Evolutionary conservation across 1,140 invertebrate species (phyloP).

Genomic region (Tribolium castaneum): DNA sequence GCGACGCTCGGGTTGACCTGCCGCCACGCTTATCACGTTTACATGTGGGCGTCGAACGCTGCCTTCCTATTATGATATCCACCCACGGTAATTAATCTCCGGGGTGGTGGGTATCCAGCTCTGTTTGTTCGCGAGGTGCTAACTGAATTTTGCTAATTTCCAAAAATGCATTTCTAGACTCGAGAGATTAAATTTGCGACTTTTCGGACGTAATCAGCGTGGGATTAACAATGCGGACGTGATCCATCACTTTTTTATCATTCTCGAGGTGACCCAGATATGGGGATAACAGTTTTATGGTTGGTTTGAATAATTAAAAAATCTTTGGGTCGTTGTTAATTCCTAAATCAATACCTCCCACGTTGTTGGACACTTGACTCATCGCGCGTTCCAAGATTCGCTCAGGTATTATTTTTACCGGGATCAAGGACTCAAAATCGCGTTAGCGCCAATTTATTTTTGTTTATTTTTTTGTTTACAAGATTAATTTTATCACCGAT

Average conservation of each 20-base stretch:
- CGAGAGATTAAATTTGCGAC: no score
- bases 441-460: neutral
- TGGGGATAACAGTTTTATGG: neutral
- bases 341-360: neutral
- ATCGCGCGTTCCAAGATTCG: neutral
- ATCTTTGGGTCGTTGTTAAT: neutral
- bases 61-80: conserved; percentile 23
- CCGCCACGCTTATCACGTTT: conserved; percentile 55
- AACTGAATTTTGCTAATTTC: neutral
- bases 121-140: neutral
- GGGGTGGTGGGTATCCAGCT: neutral
- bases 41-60: conserved; percentile 33
- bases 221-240: neutral
- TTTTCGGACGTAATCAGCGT: neutral
- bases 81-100: conserved; percentile 25
- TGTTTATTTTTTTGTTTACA: neutral
- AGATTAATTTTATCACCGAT: neutral
- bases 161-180: neutral
- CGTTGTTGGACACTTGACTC: neutral
- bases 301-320: neutral
- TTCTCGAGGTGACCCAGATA: neutral
- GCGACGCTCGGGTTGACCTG: conserved; percentile 62
- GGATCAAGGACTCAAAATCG: neutral
- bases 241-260: conserved; percentile 11
- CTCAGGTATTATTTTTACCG: neutral